Evolutionary conservation across 2,888 invertebrate genomes (phyloP).

Genomic region (Agriopis leucophaearia): DNA sequence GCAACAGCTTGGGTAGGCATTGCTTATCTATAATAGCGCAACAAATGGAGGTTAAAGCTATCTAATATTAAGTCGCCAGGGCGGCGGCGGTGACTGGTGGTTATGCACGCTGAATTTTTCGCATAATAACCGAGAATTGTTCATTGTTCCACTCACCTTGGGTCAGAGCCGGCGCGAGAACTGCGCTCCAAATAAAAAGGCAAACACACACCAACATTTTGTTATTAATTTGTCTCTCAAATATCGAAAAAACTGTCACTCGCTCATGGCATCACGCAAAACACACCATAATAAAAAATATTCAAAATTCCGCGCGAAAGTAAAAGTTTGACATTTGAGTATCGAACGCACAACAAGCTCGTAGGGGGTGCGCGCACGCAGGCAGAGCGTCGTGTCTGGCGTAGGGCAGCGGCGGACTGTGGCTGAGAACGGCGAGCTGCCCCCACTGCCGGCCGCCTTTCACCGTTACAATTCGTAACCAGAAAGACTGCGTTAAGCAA

Average conservation of each 20-base stretch:
- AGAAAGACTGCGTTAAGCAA: slow-evolving; percentile 80
- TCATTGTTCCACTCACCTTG: slow-evolving; percentile 82
- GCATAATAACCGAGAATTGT: slow-evolving; percentile 46
- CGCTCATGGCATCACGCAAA: slow-evolving; percentile 65
- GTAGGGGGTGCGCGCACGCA: slow-evolving; percentile 32
- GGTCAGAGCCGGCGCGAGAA: slow-evolving; percentile 71
- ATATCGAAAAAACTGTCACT: slow-evolving; percentile 61
- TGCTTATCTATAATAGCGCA: slow-evolving; percentile 38
- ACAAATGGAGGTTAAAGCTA: slow-evolving; percentile 50
- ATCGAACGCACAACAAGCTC: slow-evolving; percentile 44
- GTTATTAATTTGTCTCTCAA: slow-evolving; percentile 56
- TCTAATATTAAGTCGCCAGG: slow-evolving; percentile 46
- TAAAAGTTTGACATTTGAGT: slow-evolving; percentile 64
- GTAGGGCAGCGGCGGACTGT: slow-evolving; percentile 60
- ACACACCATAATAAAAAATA: slow-evolving; percentile 45
- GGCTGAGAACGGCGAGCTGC: slow-evolving; percentile 51
- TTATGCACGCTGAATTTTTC: slow-evolving; percentile 47
- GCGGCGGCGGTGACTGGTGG: slow-evolving; percentile 15
- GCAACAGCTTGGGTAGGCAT: slow-evolving; percentile 45
- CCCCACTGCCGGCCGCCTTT: slow-evolving; percentile 71
- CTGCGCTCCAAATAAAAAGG: slow-evolving; percentile 79
- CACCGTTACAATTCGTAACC: slow-evolving; percentile 79
- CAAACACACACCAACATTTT: slow-evolving; percentile 77
- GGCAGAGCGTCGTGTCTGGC: slow-evolving; percentile 48
- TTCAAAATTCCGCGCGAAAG: slow-evolving; percentile 69